These are phyloP conservation scores for Drosophila melanogaster DNA, from an alignment of 1,140 invertebrate genomes.

Conservation along the genomic window DNA sequence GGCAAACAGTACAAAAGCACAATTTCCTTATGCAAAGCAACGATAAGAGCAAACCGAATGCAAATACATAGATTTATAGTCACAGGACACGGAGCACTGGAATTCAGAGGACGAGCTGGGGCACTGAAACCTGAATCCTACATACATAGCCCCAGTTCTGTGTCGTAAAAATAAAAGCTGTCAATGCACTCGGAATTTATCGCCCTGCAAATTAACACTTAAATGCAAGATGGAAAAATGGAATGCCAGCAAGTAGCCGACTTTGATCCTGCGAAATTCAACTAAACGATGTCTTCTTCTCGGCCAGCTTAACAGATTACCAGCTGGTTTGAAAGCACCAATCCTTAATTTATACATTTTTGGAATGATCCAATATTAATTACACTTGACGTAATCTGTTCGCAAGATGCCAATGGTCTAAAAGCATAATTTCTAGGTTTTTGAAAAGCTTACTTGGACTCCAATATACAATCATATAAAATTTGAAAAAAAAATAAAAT, in stretches of 20 bases:
- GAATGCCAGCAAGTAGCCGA: conserved; percentile 18
- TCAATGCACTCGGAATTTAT: conserved; percentile 79
- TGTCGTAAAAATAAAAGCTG: conserved; percentile 79
- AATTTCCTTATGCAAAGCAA: conserved; percentile 80
- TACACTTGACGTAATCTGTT: too few relatives aligned
- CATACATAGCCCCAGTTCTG: conserved; percentile 40
- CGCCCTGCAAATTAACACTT: conserved; percentile 79
- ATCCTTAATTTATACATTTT: not conserved
- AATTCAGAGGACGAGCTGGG: conserved; percentile 15
- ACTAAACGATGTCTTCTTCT: conserved; percentile 1
- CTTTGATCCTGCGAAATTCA: not conserved
- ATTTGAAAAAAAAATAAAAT: too few relatives aligned
- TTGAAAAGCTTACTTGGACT: too few relatives aligned
- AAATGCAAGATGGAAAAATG: conserved; percentile 56
- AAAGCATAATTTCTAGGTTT: too few relatives aligned
- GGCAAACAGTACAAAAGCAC: conserved; percentile 67
- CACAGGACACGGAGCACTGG: conserved; percentile 29
- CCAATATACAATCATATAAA: too few relatives aligned
- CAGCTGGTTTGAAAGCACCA: not conserved
- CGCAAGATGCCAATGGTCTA: too few relatives aligned
- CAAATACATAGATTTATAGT: conserved; percentile 80
- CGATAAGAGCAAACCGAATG: conserved; percentile 76
- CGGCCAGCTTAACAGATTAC: not conserved
- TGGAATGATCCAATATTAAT: too few relatives aligned
- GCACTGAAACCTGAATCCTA: not conserved